Conservation (phyloP, 2,113 vertebrate genomes). For the Urocynchramus pylzowi region DNA sequence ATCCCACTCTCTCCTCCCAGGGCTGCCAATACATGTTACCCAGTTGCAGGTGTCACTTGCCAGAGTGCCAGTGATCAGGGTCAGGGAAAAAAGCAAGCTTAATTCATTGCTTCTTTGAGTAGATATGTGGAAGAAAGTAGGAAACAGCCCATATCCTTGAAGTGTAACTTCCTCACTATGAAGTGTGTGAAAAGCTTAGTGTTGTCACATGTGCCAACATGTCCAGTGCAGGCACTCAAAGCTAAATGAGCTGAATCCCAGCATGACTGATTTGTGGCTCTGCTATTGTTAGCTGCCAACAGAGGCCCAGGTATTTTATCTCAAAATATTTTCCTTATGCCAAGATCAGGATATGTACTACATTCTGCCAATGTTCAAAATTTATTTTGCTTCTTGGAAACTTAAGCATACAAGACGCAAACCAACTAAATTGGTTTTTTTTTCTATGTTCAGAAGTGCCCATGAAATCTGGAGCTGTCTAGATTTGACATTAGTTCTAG, state of each 20-base stretch:
- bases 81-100: not conserved
- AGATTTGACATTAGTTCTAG: not conserved
- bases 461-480: not conserved
- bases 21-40: not conserved
- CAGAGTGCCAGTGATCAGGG: not conserved
- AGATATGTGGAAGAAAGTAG: not conserved
- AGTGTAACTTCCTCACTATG: not conserved
- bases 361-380: not conserved
- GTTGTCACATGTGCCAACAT: fast-evolving
- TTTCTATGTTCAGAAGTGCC: not conserved
- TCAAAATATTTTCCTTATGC: not conserved
- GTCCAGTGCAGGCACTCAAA: not conserved
- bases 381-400: not conserved
- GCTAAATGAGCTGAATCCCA: not conserved
- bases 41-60: not conserved
- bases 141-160: not conserved
- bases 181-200: not conserved
- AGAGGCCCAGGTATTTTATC: not conserved
- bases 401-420: not conserved
- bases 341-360: not conserved
- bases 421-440: not conserved
- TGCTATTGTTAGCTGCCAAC: not conserved
- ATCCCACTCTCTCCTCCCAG: not conserved
- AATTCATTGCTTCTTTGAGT: not conserved
- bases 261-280: not conserved